These are phyloP conservation scores for Lepidocyrtinus sp. DNA, from an alignment of 2,888 invertebrate genomes.

Conservation along the genomic window DNA sequence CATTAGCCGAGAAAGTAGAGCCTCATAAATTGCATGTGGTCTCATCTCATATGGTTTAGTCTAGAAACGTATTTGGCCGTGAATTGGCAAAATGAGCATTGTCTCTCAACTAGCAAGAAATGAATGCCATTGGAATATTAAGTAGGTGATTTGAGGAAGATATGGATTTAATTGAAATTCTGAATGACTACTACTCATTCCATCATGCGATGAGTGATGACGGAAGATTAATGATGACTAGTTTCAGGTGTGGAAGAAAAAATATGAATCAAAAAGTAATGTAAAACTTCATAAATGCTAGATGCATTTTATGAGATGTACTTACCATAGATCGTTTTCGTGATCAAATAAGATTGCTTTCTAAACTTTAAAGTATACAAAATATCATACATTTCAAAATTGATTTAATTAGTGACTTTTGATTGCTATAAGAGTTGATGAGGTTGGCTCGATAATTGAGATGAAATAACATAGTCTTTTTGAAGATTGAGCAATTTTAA, in stretches of 20 bases:
- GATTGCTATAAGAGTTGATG: too few species aligned
- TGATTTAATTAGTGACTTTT: too few species aligned
- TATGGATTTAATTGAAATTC: background rate
- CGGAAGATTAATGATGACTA: background rate
- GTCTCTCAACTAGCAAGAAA: background rate
- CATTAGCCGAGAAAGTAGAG: conserved; percentile 13
- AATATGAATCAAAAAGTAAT: too few species aligned
- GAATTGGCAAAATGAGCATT: background rate
- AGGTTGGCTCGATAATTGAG: too few species aligned
- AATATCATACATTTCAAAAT: too few species aligned
- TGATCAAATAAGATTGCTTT: too few species aligned
- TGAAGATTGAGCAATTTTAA: background rate
- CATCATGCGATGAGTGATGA: background rate
- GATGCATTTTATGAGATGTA: too few species aligned
- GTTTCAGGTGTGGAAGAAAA: background rate
- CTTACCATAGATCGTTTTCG: too few species aligned
- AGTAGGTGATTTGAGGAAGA: conserved; percentile 8
- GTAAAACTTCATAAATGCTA: too few species aligned
- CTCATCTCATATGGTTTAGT: background rate
- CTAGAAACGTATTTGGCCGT: background rate
- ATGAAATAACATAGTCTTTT: too few species aligned
- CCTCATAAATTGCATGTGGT: background rate
- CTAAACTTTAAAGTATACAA: too few species aligned
- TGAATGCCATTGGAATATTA: conserved; percentile 16
- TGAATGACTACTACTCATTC: background rate